Conservation (phyloP, 2,797 vertebrate genomes). For the Todus mexicanus region DNA sequence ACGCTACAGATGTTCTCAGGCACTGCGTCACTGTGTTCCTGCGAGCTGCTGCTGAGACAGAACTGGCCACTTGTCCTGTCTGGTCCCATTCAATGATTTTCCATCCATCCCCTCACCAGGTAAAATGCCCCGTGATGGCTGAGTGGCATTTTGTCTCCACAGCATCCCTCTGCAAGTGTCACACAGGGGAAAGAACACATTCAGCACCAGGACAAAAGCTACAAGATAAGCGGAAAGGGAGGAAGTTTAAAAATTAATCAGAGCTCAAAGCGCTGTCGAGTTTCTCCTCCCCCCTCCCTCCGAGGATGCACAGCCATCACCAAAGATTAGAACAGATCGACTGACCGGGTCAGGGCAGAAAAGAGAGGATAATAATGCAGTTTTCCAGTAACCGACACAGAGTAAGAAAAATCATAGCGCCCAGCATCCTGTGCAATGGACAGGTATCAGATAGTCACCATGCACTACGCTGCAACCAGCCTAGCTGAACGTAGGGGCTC, state of each 20-base stretch:
- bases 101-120: not conserved
- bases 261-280: not conserved
- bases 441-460: not conserved
- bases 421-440: not conserved
- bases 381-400: not conserved
- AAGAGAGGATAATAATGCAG: not conserved
- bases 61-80: not conserved
- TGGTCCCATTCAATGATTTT: not conserved
- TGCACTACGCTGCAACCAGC: not conserved
- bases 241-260: constrained; percentile 67
- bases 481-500: not conserved
- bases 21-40: not conserved
- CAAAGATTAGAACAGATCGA: not conserved
- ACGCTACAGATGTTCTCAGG: not conserved
- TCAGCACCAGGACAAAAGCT: constrained; percentile 9
- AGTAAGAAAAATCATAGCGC: not conserved
- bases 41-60: not conserved
- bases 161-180: not conserved
- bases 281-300: not conserved
- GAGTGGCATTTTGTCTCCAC: not conserved
- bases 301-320: not conserved
- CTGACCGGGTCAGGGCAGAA: not conserved
- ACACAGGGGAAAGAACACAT: not conserved
- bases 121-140: not conserved
- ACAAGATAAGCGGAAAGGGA: constrained; percentile 41